A percentile compares a stretch with the other conserved stretches of the same genome.
These are phyloP conservation scores for Echeneis naucrates DNA, from an alignment of 2,797 vertebrate species.

Conservation along the genomic window DNA sequence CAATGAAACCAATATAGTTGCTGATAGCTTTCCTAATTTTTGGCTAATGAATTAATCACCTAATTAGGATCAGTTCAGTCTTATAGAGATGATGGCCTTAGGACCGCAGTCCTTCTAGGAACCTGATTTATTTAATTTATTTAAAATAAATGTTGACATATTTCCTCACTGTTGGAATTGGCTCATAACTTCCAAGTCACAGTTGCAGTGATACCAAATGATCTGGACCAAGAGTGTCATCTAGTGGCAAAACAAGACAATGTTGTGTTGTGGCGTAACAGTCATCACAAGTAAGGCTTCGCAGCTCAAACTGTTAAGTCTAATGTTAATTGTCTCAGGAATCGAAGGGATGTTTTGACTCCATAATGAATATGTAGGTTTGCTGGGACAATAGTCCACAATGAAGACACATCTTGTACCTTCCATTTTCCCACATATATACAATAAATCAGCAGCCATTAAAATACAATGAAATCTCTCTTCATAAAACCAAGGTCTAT, in stretches of 20 bases:
- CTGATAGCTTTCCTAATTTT: neutral
- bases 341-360: neutral
- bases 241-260: conserved; percentile 55
- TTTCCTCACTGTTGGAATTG: neutral
- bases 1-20: neutral
- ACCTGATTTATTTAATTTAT: neutral
- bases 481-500: conserved; percentile 14
- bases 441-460: neutral
- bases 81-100: neutral
- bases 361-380: neutral
- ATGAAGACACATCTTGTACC: neutral
- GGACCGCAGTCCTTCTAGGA: neutral
- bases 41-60: neutral
- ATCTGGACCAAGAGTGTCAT: conserved; percentile 58
- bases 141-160: neutral
- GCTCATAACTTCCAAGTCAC: neutral
- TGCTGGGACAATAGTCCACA: too few species aligned
- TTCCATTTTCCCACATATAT: neutral
- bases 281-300: too few species aligned
- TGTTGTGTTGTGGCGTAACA: neutral
- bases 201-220: neutral
- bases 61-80: neutral
- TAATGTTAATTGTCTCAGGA: neutral
- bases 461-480: neutral
- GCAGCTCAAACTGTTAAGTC: neutral